Base-by-base conservation (phyloP, 1,140 invertebrate genomes). In the Aricia agestis region DNA sequence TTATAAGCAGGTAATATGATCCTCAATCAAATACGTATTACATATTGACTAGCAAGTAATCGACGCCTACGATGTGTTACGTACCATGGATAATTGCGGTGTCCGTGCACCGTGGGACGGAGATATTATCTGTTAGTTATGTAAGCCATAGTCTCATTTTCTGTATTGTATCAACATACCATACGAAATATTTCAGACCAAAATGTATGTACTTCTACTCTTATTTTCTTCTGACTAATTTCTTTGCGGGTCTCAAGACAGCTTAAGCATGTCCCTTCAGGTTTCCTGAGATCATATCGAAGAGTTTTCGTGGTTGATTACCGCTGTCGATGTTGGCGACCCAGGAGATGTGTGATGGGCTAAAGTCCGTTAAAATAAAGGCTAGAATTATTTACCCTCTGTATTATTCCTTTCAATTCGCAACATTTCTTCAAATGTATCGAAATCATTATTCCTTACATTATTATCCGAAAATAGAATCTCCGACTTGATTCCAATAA, bases 1-100 rank as follows among this genome's bases (percentile, higher is more conserved):
- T 19, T 25, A 63, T 63, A 25, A 63, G 18, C 18, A 25, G 59
- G 59, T 63, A 63, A 63, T 25, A 18, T 11, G 59, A 63, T 63
- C 59, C 25, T 31, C 59, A 63, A 63, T 63, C 59, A 63, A 63
- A 63, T 52, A 52, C 45, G 45, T 52, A 52, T 52, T 52, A 52
- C 6, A 63, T 63, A 63, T 63, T 63, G 59, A 63, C 18, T 63
- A 6, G 18, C 11, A 19, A 19, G 59, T 19, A 63, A 25, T 18
- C 6, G 17, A 19, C 59, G 59, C 59, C 59, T 25, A 63, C 59
- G 18, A 18, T 6, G 2, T 25, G 9, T 19, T 63, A 25, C 17
- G 17, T 25, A 25, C 59, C 1, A 63, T 25, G 18, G 6, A 63
- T 25, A 63, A 63, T 63, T 63, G 45, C 25, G 18, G 18, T 63